phyloP scores from a whole-genome alignment of 2,797 vertebrate species.

The Chaetodon trifasciatus region DNA sequence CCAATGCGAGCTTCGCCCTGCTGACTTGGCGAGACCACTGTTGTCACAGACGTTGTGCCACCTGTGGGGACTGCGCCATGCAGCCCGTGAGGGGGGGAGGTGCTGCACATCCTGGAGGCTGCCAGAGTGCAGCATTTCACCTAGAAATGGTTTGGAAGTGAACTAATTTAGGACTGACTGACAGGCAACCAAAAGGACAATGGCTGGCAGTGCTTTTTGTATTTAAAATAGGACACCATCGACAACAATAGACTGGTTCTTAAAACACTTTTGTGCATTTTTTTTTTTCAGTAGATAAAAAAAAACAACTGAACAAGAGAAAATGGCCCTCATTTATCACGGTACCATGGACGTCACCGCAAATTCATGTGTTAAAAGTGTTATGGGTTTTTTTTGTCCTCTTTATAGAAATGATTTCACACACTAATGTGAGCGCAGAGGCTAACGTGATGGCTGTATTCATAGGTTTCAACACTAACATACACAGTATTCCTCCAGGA shows the following conservation, averaged over 20 bases:
- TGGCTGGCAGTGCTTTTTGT: slow-evolving; percentile 71
- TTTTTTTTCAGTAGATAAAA: slow-evolving; percentile 37
- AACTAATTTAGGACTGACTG: slow-evolving; percentile 58
- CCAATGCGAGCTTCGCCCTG: slow-evolving; percentile 23
- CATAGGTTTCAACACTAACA: slow-evolving; percentile 54
- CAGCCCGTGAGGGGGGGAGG: slow-evolving; percentile 16
- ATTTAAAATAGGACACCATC: slow-evolving; percentile 70
- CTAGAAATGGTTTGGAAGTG: slow-evolving; percentile 58
- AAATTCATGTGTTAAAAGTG: slow-evolving; percentile 55
- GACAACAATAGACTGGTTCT: slow-evolving; percentile 58
- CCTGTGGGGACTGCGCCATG: slow-evolving; percentile 39
- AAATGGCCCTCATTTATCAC: slow-evolving; percentile 79
- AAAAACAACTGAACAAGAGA: slow-evolving; percentile 48
- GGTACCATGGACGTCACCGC: slow-evolving; percentile 57
- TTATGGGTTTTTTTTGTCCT: slow-evolving; percentile 11
- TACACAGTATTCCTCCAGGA: slow-evolving; percentile 28
- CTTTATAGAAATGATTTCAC: slow-evolving; percentile 7
- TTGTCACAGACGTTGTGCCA: slow-evolving; percentile 25
- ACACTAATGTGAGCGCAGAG: slow-evolving; percentile 36
- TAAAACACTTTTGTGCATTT: slow-evolving; percentile 61
- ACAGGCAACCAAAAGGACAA: slow-evolving; percentile 80
- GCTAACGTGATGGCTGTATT: slow-evolving; percentile 7
- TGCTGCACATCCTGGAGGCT: slow-evolving; percentile 41
- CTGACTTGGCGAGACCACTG: slow-evolving; percentile 35
- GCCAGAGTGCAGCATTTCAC: slow-evolving; percentile 49